phyloP scores from a whole-genome alignment of 2,797 vertebrate genomes.

The Acrossocheilus fasciatus region DNA sequence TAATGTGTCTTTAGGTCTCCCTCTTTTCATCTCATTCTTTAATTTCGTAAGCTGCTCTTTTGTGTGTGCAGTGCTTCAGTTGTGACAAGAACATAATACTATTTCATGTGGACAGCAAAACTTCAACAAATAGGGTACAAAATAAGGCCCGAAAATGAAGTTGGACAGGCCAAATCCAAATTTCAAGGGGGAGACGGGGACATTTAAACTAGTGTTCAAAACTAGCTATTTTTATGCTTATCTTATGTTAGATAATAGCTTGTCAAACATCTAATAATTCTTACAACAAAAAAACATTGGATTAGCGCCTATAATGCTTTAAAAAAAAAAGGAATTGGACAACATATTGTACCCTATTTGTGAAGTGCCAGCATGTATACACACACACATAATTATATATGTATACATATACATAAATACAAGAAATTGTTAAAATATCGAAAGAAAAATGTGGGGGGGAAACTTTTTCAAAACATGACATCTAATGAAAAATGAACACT shows the following conservation, averaged over 20 bases:
- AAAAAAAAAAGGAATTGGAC: background rate
- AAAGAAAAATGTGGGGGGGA: background rate
- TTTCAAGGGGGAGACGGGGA: background rate
- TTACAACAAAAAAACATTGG: background rate
- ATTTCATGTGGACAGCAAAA: conserved; percentile 13
- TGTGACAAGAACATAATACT: background rate
- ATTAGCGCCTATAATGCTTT: background rate
- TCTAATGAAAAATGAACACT: conserved; percentile 34
- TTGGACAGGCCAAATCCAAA: background rate
- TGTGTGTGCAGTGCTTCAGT: conserved; percentile 2
- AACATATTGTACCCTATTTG: conserved; percentile 3
- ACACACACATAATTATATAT: conserved; percentile 1
- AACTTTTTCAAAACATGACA: conserved; percentile 38
- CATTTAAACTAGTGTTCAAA: background rate
- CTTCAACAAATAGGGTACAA: background rate
- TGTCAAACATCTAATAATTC: background rate
- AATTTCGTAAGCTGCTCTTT: conserved; percentile 17
- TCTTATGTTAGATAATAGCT: background rate
- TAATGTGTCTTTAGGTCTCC: conserved; percentile 37
- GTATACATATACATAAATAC: background rate
- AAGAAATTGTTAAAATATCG: background rate
- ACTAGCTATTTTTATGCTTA: background rate
- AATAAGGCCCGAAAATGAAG: background rate
- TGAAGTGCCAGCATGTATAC: background rate
- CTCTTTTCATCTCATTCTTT: conserved; percentile 25